phyloP scores from a whole-genome alignment of 2,888 invertebrate genomes.

The Xanthia togata region DNA sequence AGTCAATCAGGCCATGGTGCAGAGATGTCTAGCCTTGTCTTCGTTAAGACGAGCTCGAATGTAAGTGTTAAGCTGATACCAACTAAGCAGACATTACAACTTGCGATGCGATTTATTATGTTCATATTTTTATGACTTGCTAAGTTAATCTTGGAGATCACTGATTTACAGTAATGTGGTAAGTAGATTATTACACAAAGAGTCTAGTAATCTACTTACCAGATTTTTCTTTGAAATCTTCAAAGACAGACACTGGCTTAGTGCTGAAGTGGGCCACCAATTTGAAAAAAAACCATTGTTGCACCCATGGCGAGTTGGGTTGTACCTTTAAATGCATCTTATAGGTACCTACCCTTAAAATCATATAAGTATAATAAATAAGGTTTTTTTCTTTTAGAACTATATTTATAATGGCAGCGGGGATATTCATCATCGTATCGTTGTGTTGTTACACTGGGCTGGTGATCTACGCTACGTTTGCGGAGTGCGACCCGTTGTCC shows the following conservation, averaged over 20 bases:
- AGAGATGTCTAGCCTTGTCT: constrained; percentile 94
- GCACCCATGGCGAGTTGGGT: background rate
- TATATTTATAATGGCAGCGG: constrained; percentile 94
- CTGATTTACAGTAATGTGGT: background rate
- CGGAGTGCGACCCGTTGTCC: constrained; percentile 95
- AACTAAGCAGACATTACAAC: background rate
- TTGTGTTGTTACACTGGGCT: constrained; percentile 96
- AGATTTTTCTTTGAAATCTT: background rate
- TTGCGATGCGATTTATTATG: background rate
- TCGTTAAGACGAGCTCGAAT: constrained; percentile 93
- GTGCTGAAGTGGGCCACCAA: background rate
- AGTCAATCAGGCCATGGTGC: constrained; percentile 97
- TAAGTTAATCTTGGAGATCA: background rate
- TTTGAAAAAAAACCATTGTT: background rate
- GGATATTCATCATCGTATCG: constrained; percentile 93
- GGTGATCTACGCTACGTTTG: constrained; percentile 96
- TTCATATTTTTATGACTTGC: background rate
- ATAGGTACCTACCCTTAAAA: background rate
- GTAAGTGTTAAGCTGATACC: constrained; percentile 84
- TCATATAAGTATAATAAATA: background rate
- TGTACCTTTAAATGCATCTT: background rate
- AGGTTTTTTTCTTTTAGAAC: constrained; percentile 89
- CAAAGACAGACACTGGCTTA: background rate
- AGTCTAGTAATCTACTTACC: background rate
- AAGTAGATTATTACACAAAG: background rate